Evolutionary conservation across 1,140 invertebrate species (phyloP), one percentile per base, ranked within the genome.

Genomic region (Aphelenchoides fujianensis): DNA sequence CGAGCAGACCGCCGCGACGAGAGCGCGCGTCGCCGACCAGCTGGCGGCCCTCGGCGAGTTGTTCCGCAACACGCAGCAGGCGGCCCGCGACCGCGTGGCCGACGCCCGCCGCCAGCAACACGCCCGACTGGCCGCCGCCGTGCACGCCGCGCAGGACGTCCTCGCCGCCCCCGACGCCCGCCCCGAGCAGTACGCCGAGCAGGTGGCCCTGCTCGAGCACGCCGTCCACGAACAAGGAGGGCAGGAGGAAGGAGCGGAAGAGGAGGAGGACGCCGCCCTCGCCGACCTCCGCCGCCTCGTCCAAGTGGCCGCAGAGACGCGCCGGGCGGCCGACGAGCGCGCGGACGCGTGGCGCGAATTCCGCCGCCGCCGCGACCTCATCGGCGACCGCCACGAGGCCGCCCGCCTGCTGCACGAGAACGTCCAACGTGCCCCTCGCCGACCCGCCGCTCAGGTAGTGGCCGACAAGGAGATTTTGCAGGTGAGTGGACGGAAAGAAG

Each of bases 321-420:
- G 31, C 19, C n/a, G 36, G 27, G 31, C n/a, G 27, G 31, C 30
- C 31, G 59, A 61, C 36, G 59, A 61, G n/a, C n/a, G 31, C 28
- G n/a, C n/a, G 16, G 31, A 61, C 2, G n/a, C 19, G 59, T 61
- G 59, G 59, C 59, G n/a, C 16, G 16, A n/a, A 16, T 61, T 61
- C 59, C n/a, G 31, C n/a, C 19, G 36, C 28, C 16, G n/a, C 16
- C 59, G 59, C 1, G 59, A 61, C 36, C n/a, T 30, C n/a, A 61
- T 2, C 30, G n/a, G n/a, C 59, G 59, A 61, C 2, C n/a, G 27
- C 28, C 59, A 19, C 31, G 59, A 61, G 16, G 36, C n/a, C n/a
- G n/a, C 59, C 36, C 59, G 59, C 28, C 59, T 30, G 27, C 41
- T 48, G 12, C 23, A 48, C 41, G 41, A 48, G 23, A 48, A 48